Evolutionary conservation across 2,888 invertebrate species (phyloP).

Genomic region (Digitonthophagus gazella): DNA sequence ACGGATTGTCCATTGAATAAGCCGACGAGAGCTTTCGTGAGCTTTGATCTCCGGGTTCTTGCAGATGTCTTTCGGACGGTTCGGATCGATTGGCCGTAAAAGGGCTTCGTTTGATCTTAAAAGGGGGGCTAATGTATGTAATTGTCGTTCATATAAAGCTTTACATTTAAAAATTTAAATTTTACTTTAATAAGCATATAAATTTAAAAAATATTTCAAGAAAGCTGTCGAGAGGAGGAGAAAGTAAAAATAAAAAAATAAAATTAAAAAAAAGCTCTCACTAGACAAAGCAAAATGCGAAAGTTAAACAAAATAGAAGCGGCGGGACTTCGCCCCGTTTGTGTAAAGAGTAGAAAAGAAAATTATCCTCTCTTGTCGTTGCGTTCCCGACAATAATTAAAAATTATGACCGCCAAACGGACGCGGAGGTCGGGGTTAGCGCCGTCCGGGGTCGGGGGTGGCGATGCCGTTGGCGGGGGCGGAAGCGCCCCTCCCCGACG

Average conservation of each 20-base stretch:
- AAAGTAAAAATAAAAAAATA: no score
- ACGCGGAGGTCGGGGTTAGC: slow-evolving; percentile 12
- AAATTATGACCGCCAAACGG: slow-evolving; percentile 30
- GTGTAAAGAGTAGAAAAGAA: no score
- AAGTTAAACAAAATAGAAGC: no score
- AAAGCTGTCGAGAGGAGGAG: no score
- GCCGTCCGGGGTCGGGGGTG: not conserved
- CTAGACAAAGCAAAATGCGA: no score
- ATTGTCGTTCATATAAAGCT: not conserved
- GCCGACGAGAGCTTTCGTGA: not conserved
- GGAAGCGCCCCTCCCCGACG: slow-evolving; percentile 11
- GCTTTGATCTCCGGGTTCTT: not conserved
- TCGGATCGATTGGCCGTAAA: not conserved
- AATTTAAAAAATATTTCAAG: no score
- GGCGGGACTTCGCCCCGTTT: no score
- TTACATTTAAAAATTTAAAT: no score
- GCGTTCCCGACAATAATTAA: slow-evolving; percentile 24
- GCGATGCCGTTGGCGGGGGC: slow-evolving; percentile 7
- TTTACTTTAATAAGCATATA: no score
- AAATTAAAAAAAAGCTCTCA: no score
- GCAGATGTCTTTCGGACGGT: not conserved
- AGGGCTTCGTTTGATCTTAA: not conserved
- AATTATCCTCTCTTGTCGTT: slow-evolving; percentile 4
- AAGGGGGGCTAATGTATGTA: not conserved
- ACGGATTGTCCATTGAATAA: not conserved